Evolutionary conservation across 2,888 invertebrate genomes (phyloP).

Genomic region (Eupsilia transversa): DNA sequence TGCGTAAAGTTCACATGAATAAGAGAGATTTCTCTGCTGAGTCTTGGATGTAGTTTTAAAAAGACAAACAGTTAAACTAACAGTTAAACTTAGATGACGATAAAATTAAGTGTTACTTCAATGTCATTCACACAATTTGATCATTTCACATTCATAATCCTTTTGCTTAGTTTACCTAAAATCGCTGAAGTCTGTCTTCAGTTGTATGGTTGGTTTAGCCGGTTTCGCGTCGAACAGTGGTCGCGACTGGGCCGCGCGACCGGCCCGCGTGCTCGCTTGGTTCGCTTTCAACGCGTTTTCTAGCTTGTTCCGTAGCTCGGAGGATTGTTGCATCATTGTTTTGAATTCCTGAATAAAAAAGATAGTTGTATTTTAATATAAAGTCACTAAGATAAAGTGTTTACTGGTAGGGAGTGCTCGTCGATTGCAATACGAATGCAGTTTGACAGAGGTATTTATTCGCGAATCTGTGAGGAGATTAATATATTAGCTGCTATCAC

Average conservation of each 20-base stretch:
- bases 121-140: constrained; percentile 6
- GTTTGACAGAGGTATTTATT: no score
- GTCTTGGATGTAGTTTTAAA: background rate
- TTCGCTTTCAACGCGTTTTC: constrained; percentile 96
- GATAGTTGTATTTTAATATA: no score
- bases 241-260: constrained; percentile 71
- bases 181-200: constrained; percentile 98
- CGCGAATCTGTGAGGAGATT: no score
- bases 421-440: no score
- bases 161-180: constrained; percentile 91
- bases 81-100: background rate
- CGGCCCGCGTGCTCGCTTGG: constrained; percentile 87
- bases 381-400: no score
- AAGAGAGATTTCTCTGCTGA: background rate
- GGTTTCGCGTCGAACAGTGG: constrained; percentile 80
- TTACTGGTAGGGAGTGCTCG: no score
- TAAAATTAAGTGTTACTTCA: background rate
- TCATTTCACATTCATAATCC: background rate
- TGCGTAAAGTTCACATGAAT: background rate
- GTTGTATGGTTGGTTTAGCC: constrained; percentile 94
- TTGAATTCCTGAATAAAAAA: constrained; percentile 94
- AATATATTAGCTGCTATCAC: no score
- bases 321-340: constrained; percentile 95
- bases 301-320: constrained; percentile 94
- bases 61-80: background rate